Evolutionary conservation across 1,140 invertebrate species (phyloP).

Genomic region (Cotesia glomerata): DNA sequence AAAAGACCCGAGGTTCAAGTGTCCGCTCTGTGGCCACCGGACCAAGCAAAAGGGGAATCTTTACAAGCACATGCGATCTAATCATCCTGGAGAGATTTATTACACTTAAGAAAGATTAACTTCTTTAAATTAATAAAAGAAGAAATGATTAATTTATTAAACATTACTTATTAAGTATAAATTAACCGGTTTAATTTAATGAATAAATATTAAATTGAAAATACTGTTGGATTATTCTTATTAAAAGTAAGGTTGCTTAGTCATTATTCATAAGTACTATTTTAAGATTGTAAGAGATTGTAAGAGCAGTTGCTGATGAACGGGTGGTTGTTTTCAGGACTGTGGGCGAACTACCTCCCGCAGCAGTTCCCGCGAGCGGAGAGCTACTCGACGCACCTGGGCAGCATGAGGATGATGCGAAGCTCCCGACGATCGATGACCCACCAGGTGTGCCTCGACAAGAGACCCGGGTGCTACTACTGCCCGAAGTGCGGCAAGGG

Average conservation of each 20-base stretch:
- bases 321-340: constrained; percentile 42
- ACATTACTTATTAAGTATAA: too few relatives aligned
- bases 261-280: not conserved
- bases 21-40: constrained; percentile 64
- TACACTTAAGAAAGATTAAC: constrained; percentile 56
- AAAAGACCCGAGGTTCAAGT: constrained; percentile 68
- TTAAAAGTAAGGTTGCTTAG: too few relatives aligned
- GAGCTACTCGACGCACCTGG: not conserved
- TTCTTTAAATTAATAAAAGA: too few relatives aligned
- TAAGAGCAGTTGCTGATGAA: constrained; percentile 15
- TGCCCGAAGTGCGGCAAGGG: constrained; percentile 65
- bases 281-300: not conserved
- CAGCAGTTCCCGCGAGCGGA: constrained; percentile 9
- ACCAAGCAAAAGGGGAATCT: constrained; percentile 65
- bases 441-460: constrained; percentile 36
- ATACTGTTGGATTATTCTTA: too few relatives aligned
- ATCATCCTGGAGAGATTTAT: constrained; percentile 55
- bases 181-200: too few relatives aligned
- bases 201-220: too few relatives aligned
- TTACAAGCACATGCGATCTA: constrained; percentile 62
- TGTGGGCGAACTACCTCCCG: constrained; percentile 38
- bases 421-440: not conserved
- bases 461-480: constrained; percentile 49
- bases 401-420: not conserved
- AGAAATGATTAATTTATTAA: too few relatives aligned